These are phyloP conservation scores for Tichodroma muraria DNA, from an alignment of 2,113 vertebrate species.

Conservation along the genomic window DNA sequence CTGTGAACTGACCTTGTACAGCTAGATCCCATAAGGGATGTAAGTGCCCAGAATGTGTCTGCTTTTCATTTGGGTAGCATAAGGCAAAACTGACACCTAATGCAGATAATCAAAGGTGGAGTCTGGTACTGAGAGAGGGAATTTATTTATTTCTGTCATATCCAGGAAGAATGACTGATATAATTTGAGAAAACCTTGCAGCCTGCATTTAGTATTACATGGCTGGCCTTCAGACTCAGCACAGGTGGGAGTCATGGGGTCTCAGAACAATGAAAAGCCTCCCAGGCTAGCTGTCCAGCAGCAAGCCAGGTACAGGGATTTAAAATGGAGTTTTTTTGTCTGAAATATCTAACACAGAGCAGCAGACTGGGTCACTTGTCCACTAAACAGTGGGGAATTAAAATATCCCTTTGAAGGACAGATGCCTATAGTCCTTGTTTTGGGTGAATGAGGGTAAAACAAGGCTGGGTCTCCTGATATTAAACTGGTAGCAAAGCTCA, in stretches of 20 bases:
- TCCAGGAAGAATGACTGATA: not conserved
- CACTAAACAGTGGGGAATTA: not conserved
- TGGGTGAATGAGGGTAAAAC: not conserved
- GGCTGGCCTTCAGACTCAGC: not conserved
- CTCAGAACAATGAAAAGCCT: not conserved
- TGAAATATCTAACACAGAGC: not conserved
- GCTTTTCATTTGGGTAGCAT: not conserved
- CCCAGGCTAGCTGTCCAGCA: not conserved
- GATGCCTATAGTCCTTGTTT: not conserved
- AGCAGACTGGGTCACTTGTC: not conserved
- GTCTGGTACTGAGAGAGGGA: not conserved
- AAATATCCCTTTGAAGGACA: not conserved
- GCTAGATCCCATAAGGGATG: not conserved
- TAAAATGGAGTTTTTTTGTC: not conserved
- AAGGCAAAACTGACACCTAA: not conserved
- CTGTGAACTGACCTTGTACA: not conserved
- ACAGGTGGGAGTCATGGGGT: not conserved
- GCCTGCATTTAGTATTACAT: not conserved
- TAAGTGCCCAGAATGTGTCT: not conserved
- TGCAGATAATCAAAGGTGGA: not conserved
- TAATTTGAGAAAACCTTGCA: not conserved
- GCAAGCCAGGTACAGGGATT: not conserved
- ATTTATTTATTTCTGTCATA: not conserved
- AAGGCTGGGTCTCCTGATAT: not conserved
- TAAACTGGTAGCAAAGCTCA: not conserved